A percentile compares a stretch with the other conserved stretches of the same genome.
Conservation (phyloP, 2,888 invertebrate species). For the Lasioglossum marginatum region DNA sequence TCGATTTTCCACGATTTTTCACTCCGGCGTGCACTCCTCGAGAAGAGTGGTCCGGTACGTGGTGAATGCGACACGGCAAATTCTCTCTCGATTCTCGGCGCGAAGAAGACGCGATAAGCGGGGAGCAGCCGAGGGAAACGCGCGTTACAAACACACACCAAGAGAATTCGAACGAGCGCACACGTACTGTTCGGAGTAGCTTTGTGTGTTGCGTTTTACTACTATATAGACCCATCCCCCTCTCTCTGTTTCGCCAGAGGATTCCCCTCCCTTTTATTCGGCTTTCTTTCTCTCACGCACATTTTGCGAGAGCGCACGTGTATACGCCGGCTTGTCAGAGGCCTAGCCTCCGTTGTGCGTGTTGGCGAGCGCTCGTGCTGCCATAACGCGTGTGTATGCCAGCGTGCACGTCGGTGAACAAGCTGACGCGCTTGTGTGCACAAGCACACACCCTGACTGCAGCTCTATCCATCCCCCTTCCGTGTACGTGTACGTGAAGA, state of each 20-base stretch:
- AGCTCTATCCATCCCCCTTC: neutral
- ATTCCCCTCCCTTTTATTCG: conserved; percentile 7
- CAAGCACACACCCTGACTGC: neutral
- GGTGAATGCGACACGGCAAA: conserved; percentile 58
- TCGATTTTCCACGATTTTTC: conserved; percentile 75
- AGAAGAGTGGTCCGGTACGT: conserved; percentile 50
- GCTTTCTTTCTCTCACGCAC: conserved; percentile 42
- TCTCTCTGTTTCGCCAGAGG: neutral
- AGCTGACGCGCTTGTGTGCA: neutral
- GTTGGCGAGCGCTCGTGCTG: neutral
- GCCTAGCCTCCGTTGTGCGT: neutral
- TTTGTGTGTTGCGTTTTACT: neutral
- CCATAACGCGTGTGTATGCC: neutral
- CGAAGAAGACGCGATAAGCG: conserved; percentile 50
- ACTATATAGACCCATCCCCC: neutral
- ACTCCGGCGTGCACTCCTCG: conserved; percentile 59
- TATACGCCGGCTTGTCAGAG: conserved; percentile 34
- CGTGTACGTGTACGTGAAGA: neutral
- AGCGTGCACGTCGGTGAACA: neutral
- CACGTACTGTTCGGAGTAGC: neutral
- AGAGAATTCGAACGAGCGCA: neutral
- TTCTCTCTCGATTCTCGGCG: conserved; percentile 35
- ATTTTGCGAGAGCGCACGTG: conserved; percentile 47
- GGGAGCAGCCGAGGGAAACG: conserved; percentile 35
- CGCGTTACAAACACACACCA: conserved; percentile 34